These are phyloP conservation scores for Nebria salina DNA, from an alignment of 2,888 invertebrate species.

Conservation along the genomic window DNA sequence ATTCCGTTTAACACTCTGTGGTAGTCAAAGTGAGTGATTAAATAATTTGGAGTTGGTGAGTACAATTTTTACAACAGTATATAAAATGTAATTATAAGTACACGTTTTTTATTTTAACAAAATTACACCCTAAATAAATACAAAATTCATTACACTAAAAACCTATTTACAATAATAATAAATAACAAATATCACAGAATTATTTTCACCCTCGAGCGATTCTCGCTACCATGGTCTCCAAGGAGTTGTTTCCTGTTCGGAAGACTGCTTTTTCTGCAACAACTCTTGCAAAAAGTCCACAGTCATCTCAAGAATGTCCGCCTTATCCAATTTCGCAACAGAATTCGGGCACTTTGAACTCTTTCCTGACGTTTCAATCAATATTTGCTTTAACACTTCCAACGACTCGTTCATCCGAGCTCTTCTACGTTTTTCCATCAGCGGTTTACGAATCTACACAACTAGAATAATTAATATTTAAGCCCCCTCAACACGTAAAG, in stretches of 20 bases:
- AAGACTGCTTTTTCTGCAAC: constrained; percentile 55
- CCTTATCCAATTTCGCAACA: constrained; percentile 70
- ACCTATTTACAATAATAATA: background rate
- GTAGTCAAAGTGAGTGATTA: no score
- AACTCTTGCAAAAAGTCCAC: constrained; percentile 68
- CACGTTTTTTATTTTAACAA: no score
- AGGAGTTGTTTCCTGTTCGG: background rate
- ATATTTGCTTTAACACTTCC: constrained; percentile 65
- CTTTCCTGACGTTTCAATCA: constrained; percentile 61
- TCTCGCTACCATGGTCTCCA: background rate
- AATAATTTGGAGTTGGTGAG: no score
- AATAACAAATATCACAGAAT: background rate
- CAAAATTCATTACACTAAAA: background rate
- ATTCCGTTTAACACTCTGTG: no score
- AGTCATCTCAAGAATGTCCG: constrained; percentile 73
- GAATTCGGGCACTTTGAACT: constrained; percentile 54
- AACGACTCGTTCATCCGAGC: constrained; percentile 67
- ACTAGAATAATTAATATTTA: background rate
- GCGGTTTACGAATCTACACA: constrained; percentile 63
- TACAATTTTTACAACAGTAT: no score
- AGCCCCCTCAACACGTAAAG: no score
- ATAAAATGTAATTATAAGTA: no score
- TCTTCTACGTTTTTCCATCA: constrained; percentile 67
- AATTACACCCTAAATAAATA: no score
- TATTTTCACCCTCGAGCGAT: background rate